These are phyloP conservation scores for Oxystoma pomonae DNA, from an alignment of 2,888 invertebrate species.

Conservation along the genomic window DNA sequence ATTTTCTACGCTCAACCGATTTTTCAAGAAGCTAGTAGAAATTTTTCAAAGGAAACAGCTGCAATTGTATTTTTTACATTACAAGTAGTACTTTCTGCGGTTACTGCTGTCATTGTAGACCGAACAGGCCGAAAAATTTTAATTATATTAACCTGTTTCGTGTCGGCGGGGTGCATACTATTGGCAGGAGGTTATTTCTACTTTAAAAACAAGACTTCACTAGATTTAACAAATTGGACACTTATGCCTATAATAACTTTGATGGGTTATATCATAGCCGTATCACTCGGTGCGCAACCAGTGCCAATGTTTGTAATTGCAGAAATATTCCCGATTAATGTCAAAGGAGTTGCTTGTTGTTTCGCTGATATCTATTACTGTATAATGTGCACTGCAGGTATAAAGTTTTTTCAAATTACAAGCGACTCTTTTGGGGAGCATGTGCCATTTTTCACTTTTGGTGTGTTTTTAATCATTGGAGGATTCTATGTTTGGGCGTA, in stretches of 20 bases:
- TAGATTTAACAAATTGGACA: conserved; percentile 40
- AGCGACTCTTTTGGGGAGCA: conserved; percentile 29
- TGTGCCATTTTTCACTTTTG: conserved; percentile 22
- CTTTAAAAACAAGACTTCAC: conserved; percentile 40
- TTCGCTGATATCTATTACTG: conserved; percentile 31
- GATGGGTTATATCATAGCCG: conserved; percentile 49
- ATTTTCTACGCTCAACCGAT: conserved; percentile 57
- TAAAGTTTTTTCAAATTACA: conserved; percentile 49
- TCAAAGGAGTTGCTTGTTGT: conserved; percentile 55
- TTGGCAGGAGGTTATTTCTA: conserved; percentile 49
- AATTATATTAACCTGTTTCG: conserved; percentile 50
- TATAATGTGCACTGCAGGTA: conserved; percentile 46
- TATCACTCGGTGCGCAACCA: conserved; percentile 52
- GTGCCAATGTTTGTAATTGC: conserved; percentile 51
- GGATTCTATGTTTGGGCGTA: conserved; percentile 18
- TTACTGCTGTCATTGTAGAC: conserved; percentile 57
- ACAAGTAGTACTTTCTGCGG: conserved; percentile 53
- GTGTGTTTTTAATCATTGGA: conserved; percentile 16
- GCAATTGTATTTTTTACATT: conserved; percentile 46
- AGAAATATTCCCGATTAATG: conserved; percentile 54
- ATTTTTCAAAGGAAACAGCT: conserved; percentile 43
- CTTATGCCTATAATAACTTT: conserved; percentile 49
- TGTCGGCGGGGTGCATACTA: conserved; percentile 44
- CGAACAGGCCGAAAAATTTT: conserved; percentile 52
- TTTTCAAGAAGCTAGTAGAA: conserved; percentile 44